Conservation (phyloP, 2,797 vertebrate genomes). For the Orestias chungarensis region DNA sequence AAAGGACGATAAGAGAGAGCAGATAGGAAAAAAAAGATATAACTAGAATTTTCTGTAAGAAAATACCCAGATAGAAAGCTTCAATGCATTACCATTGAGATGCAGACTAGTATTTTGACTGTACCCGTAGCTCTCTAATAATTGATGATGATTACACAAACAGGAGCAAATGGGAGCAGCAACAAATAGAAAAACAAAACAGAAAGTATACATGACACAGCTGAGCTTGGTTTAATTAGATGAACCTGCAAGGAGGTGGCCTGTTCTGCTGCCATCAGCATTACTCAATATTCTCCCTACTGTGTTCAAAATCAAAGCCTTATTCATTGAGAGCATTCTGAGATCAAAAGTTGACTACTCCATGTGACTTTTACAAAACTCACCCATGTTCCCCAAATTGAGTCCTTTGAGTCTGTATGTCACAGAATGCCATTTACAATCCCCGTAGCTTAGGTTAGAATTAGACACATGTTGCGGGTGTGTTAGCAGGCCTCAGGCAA, state of each 20-base stretch:
- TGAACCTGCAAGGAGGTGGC: conserved; percentile 37
- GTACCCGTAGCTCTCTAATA: conserved; percentile 31
- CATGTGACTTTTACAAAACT: conserved; percentile 26
- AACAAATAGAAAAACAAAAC: conserved; percentile 26
- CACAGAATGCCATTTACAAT: conserved; percentile 38
- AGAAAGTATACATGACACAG: conserved; percentile 44
- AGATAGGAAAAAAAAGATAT: not conserved
- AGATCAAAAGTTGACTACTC: not conserved
- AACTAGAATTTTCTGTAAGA: not conserved
- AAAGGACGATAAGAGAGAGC: conserved; percentile 23
- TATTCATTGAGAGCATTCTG: conserved; percentile 13
- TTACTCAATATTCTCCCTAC: conserved; percentile 44
- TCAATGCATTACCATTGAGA: conserved; percentile 20
- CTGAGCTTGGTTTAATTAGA: conserved; percentile 58
- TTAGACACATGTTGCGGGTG: conserved; percentile 44
- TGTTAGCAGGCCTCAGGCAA: conserved; percentile 31
- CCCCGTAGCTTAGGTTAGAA: conserved; percentile 25
- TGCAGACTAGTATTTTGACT: conserved; percentile 24
- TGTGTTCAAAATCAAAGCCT: conserved; percentile 23
- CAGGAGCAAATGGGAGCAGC: conserved; percentile 8
- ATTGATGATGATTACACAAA: conserved; percentile 33
- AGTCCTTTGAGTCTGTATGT: conserved; percentile 11
- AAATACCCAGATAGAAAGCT: not conserved
- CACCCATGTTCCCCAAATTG: conserved; percentile 4
- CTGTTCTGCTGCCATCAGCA: conserved; percentile 17